Base-by-base conservation (phyloP, 2,113 vertebrate species). In the Tragelaphus strepsiceros region DNA sequence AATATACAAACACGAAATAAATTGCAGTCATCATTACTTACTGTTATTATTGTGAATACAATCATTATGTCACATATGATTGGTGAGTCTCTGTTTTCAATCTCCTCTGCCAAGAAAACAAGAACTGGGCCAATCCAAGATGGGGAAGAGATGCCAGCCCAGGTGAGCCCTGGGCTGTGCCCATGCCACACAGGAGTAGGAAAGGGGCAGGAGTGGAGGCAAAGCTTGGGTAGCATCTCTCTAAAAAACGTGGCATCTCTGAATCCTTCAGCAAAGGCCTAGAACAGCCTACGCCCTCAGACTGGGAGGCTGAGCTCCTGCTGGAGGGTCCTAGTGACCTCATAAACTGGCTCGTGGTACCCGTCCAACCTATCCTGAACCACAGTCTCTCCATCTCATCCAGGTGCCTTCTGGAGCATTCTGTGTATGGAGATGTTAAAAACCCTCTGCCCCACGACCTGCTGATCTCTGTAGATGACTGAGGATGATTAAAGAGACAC, bases 401-500 rank as follows among this genome's bases (percentile, higher is more conserved):
- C 35, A 30, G 51, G 30, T 0, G 13, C 19, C 28, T 86, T 83
- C 77, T 61, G 92, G 78, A 81, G 43, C 32, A 59, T 64, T 83
- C 51, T 30, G 1, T 28, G 26, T 32, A 15, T 58, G 16, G 22
- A 82, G 54, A 85, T 82, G 56, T 39, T 4, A n/a, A 24, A 90
- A 10, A 5, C 2, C 3, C 1, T 54, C 58, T 96, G 85, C 3
- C n/a, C 74, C 39, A 16, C 11, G 78, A 58, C 14, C 96, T 58
- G 95, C 91, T 58, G 92, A 93, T 90, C 93, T 94, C 16, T 88
- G 94, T 62, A 62, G 24, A 94, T 1, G 53, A 92, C 87, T 8
- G 6, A 64, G 32, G 51, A 93, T 5, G 54, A 98, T 84, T 77
- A 74, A 94, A 97, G 96, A 97, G 90, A 26, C 71, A 39, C 53